Evolutionary conservation across 1,140 invertebrate genomes (phyloP), one percentile per base, ranked within the genome.

Genomic region (Macrocentrus cingulum): DNA sequence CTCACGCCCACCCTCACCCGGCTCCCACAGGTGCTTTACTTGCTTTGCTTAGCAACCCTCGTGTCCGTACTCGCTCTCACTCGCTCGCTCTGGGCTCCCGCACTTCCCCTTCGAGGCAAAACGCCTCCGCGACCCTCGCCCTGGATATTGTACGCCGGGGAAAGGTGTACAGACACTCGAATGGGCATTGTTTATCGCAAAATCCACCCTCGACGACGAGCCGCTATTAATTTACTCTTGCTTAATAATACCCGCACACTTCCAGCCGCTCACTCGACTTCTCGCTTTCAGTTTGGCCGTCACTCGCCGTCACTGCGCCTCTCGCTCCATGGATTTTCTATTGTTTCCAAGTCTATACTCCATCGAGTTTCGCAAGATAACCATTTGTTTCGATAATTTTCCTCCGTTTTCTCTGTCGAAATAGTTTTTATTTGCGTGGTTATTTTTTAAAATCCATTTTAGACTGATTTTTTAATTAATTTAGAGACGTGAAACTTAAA

Each of bases 211-310:
- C 48, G 59, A 58, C 49, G 50, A 44, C 60, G 66, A 74, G 67
- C 72, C 67, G 67, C 74, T 76, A 76, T 76, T 75, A 76, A 76
- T 76, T 76, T 75, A 76, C n/a, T n/a, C 70, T 75, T 70, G 74
- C 71, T 75, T 76, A 75, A 76, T 76, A 76, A 72, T 74, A 67
- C 61, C 50, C 32, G 39, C 34, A 18, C 55, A 19, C 66, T n/a
- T 34, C 37, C 15, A 36, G 37, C 32, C 22, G 46, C 25, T 9
- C 13, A 16, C 46, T 59, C 41, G 54, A 54, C 54, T 48, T 58
- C 56, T 49, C 48, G 48, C 59, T 42, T 44, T 19, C 57, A 49
- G 50, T 42, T 46, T 41, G 42, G 20, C 50, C 46, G 16, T 49
- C 53, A 41, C 32, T 23, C 53, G 2, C 15, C n/a, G 25, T 13